Evolutionary conservation across 2,888 invertebrate genomes (phyloP).

Genomic region (Arrhopalites spinosus): DNA sequence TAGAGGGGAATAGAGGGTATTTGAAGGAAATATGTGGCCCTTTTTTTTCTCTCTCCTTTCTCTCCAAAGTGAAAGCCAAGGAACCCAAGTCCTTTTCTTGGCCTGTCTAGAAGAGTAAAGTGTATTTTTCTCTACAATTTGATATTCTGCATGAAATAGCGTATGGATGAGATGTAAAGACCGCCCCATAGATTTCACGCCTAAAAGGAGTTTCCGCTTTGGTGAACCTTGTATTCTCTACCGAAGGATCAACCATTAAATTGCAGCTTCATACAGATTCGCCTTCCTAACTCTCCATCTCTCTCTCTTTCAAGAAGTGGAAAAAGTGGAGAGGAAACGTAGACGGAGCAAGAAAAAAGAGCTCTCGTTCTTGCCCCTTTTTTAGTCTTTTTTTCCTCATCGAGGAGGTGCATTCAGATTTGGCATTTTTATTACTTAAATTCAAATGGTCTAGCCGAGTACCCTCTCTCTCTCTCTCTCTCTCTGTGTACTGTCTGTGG

Average conservation of each 20-base stretch:
- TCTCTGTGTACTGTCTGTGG: too few species aligned
- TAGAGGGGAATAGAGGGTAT: slow-evolving; percentile 4
- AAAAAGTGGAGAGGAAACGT: background rate
- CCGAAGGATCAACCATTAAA: slow-evolving; percentile 30
- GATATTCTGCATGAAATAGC: slow-evolving; percentile 18
- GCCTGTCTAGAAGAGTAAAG: background rate
- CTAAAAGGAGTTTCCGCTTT: slow-evolving; percentile 28
- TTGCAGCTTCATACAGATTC: slow-evolving; percentile 3
- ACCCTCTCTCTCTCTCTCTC: background rate
- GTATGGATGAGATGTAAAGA: slow-evolving; percentile 15
- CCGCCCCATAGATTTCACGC: slow-evolving; percentile 31
- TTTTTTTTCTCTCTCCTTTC: background rate
- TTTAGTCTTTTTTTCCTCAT: background rate
- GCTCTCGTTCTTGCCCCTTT: background rate
- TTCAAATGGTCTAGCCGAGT: background rate
- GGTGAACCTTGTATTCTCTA: slow-evolving; percentile 25
- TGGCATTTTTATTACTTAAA: background rate
- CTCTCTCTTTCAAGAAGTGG: background rate
- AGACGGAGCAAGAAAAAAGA: too few species aligned
- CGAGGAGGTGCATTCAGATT: too few species aligned
- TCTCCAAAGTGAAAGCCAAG: background rate
- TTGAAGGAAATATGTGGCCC: slow-evolving; percentile 18
- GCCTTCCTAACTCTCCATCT: background rate
- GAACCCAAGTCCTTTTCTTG: background rate
- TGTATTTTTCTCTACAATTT: background rate